Percentiles rank a stretch among this genome's conserved stretches.
Evolutionary conservation across 2,113 vertebrate genomes (phyloP).

Genomic region (Himantopus leucocephalus): DNA sequence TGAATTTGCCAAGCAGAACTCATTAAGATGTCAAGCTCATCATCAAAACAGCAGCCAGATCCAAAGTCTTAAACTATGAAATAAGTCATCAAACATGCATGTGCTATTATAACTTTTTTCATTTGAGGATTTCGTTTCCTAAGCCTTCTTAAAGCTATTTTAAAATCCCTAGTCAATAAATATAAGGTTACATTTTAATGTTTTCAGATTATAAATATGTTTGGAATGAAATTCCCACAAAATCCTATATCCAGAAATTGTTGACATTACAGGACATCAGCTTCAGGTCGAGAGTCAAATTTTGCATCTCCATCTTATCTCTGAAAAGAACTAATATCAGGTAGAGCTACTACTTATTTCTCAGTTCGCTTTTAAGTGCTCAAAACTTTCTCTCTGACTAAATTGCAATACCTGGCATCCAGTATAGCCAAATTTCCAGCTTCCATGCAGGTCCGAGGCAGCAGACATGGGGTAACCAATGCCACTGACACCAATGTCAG

Average conservation of each 20-base stretch:
- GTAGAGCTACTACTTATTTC: not conserved
- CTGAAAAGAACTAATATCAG: not conserved
- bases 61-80: not conserved
- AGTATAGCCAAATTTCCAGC: conserved; percentile 92
- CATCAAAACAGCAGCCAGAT: not conserved
- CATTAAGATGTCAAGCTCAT: not conserved
- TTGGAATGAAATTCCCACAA: not conserved
- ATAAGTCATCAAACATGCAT: not conserved
- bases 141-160: not conserved
- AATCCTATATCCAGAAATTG: not conserved
- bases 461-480: conserved; percentile 99
- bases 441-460: conserved; percentile 92
- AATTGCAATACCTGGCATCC: conserved; percentile 90
- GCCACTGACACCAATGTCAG: conserved; percentile 93
- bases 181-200: not conserved
- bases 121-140: not conserved
- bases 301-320: not conserved
- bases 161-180: not conserved
- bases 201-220: not conserved
- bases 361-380: not conserved
- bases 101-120: not conserved
- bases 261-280: not conserved
- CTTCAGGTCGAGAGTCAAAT: not conserved
- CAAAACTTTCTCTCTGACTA: not conserved
- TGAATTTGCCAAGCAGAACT: not conserved